phyloP scores from a whole-genome alignment of 2,888 invertebrate species.

The Schrankia costaestrigalis region DNA sequence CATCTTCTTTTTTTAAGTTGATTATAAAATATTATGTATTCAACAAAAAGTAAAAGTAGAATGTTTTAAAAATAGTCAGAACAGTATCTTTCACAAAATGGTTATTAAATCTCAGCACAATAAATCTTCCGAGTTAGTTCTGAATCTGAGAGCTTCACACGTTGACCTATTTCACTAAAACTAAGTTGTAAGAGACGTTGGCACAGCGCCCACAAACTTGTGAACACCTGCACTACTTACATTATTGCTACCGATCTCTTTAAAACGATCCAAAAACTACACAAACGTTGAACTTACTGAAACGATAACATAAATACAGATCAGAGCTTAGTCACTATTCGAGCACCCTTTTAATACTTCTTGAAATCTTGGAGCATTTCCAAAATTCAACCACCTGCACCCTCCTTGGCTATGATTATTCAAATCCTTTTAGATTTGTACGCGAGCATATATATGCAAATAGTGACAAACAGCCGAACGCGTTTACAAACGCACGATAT shows the following conservation, averaged over 20 bases:
- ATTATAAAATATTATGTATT: too few species aligned
- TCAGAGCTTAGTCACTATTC: slow-evolving; percentile 5
- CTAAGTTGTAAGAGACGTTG: slow-evolving; percentile 1
- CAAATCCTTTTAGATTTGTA: slow-evolving; percentile 38
- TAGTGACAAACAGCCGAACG: slow-evolving; percentile 74
- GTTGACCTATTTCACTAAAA: slow-evolving; percentile 3
- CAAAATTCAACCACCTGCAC: slow-evolving; percentile 29
- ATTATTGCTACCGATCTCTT: slow-evolving; percentile 10
- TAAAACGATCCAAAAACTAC: slow-evolving; percentile 7
- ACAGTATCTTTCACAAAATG: not conserved
- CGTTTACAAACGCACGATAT: slow-evolving; percentile 78
- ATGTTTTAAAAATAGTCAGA: not conserved
- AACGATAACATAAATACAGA: slow-evolving; percentile 13
- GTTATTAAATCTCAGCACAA: not conserved
- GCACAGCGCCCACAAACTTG: slow-evolving; percentile 4
- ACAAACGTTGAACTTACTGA: slow-evolving; percentile 5
- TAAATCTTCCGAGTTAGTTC: not conserved
- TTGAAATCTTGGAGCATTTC: slow-evolving; percentile 17
- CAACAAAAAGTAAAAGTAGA: too few species aligned
- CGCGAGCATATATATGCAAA: slow-evolving; percentile 71
- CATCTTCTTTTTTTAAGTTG: too few species aligned
- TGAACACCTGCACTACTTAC: slow-evolving; percentile 11
- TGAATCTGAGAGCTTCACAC: slow-evolving; percentile 2
- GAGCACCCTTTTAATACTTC: slow-evolving; percentile 10
- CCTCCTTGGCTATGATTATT: slow-evolving; percentile 34